phyloP scores from a whole-genome alignment of 2,797 vertebrate genomes.

The Brotula barbata region DNA sequence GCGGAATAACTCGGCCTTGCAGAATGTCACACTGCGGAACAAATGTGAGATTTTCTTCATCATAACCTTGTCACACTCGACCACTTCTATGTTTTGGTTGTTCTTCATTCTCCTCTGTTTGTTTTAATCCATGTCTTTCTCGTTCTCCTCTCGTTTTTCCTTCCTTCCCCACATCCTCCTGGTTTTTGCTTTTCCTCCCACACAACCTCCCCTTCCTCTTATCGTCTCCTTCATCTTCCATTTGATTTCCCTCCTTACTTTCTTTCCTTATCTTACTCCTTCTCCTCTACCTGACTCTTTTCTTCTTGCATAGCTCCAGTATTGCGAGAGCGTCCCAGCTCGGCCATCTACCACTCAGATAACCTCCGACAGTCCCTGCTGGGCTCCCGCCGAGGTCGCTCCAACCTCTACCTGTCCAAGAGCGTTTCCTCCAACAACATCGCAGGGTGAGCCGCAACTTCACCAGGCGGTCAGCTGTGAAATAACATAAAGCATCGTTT shows the following conservation, averaged over 20 bases:
- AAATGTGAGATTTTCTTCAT: slow-evolving; percentile 79
- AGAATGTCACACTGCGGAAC: slow-evolving; percentile 84
- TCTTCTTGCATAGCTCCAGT: slow-evolving; percentile 72
- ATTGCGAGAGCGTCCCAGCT: slow-evolving; percentile 85
- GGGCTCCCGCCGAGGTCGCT: slow-evolving; percentile 83
- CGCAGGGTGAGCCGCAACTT: slow-evolving; percentile 86
- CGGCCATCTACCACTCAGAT: slow-evolving; percentile 89
- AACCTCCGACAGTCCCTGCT: slow-evolving; percentile 87
- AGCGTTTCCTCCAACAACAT: slow-evolving; percentile 95
- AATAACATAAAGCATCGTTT: too few species aligned
- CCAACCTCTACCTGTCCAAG: slow-evolving; percentile 87
- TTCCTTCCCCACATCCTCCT: not conserved
- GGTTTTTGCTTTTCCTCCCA: not conserved
- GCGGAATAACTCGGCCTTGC: slow-evolving; percentile 85
- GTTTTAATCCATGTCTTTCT: not conserved
- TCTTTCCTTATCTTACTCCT: not conserved
- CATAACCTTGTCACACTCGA: too few species aligned
- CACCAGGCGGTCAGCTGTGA: too few species aligned
- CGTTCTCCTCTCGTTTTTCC: not conserved
- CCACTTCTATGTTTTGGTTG: too few species aligned
- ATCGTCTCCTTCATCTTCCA: not conserved
- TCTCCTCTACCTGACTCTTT: not conserved
- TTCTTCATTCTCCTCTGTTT: not conserved
- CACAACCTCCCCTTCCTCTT: not conserved
- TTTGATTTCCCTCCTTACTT: not conserved